Percentiles rank a stretch among this genome's conserved stretches.
phyloP scores from a whole-genome alignment of 2,113 vertebrate species.

The Sorex araneus region DNA sequence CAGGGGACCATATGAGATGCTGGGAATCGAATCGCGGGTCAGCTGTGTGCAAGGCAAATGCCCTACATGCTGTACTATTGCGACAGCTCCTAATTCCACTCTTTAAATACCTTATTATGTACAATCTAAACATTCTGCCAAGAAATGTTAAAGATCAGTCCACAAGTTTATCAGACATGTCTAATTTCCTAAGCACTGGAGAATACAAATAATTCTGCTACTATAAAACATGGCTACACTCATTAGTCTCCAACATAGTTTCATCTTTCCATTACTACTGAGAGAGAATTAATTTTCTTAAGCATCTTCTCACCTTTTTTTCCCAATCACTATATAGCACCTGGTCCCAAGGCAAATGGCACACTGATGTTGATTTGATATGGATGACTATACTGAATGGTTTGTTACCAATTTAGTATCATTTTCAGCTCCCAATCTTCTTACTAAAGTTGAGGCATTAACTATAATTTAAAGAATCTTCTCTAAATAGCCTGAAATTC shows the following conservation, averaged over 20 bases:
- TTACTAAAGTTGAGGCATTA: background rate
- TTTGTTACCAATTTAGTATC: background rate
- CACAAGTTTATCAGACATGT: background rate
- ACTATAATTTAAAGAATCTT: constrained; percentile 8
- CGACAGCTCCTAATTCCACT: background rate
- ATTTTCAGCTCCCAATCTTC: background rate
- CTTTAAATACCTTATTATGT: background rate
- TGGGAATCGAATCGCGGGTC: too few relatives aligned
- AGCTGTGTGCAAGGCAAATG: too few relatives aligned
- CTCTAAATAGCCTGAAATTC: background rate
- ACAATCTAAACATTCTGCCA: constrained; percentile 21
- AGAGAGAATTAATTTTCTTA: background rate
- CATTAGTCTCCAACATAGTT: background rate
- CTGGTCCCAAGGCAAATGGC: background rate
- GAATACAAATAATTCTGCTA: background rate
- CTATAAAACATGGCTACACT: background rate
- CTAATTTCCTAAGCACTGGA: background rate
- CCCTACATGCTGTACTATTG: too few relatives aligned
- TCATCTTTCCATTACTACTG: background rate
- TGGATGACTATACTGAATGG: background rate
- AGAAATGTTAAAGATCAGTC: background rate
- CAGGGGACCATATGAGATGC: too few relatives aligned
- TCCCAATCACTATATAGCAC: background rate
- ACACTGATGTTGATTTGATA: background rate
- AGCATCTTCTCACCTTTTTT: background rate